phyloP scores from a whole-genome alignment of 2,797 vertebrate species.

The Mionectes olivaceus region DNA sequence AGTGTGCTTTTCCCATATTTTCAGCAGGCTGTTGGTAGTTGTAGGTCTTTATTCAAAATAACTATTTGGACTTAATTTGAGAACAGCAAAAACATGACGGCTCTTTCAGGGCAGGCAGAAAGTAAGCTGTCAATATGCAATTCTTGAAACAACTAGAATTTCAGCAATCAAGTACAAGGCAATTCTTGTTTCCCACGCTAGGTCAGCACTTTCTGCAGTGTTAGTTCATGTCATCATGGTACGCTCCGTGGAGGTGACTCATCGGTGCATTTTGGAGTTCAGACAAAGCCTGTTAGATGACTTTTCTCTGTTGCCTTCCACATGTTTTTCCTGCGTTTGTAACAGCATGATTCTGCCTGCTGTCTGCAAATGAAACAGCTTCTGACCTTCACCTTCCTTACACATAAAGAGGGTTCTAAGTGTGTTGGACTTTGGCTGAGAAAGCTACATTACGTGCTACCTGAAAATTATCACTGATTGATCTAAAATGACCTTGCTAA shows the following conservation, averaged over 20 bases:
- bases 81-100: neutral
- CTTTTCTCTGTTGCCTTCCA: neutral
- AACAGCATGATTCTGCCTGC: neutral
- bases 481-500: neutral
- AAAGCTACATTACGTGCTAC: neutral
- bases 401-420: neutral
- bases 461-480: neutral
- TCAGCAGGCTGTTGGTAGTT: neutral
- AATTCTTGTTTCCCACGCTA: slow-evolving; percentile 23
- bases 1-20: neutral
- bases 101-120: neutral
- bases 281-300: neutral
- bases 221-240: neutral
- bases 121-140: neutral
- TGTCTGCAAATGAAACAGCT: neutral
- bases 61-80: neutral
- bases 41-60: neutral
- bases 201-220: neutral
- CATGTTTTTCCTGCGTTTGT: neutral
- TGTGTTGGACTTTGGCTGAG: neutral
- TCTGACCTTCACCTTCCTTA: neutral
- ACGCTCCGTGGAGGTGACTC: neutral
- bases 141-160: slow-evolving; percentile 10
- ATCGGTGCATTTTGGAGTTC: slow-evolving; percentile 1
- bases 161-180: neutral